Evolutionary conservation across 2,113 vertebrate species (phyloP).

Genomic region (Phyllostomus hastatus): DNA sequence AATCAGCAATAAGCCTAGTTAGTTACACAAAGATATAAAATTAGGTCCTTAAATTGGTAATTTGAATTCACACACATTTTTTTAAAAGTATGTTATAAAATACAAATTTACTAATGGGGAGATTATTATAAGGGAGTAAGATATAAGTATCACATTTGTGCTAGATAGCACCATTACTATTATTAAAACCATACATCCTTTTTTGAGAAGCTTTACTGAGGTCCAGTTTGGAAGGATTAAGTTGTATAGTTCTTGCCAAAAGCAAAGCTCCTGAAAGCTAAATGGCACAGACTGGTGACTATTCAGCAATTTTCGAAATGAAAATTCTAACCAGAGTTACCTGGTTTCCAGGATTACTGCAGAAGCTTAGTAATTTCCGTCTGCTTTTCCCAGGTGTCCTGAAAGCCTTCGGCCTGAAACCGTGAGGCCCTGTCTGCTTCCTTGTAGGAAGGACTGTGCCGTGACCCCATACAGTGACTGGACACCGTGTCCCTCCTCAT

Average conservation of each 20-base stretch:
- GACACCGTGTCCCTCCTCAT: conserved; percentile 88
- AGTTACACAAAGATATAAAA: neutral
- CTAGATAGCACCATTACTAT: neutral
- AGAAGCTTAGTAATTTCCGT: neutral
- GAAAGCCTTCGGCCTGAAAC: conserved; percentile 94
- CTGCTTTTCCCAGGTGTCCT: conserved; percentile 86
- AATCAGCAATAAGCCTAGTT: neutral
- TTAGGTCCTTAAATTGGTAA: neutral
- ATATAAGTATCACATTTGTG: neutral
- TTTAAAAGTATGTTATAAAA: neutral
- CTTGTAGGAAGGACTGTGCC: conserved; percentile 95
- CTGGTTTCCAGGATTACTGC: neutral
- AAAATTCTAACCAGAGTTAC: neutral
- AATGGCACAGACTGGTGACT: neutral
- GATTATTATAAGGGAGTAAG: neutral
- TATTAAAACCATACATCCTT: neutral
- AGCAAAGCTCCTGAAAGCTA: neutral
- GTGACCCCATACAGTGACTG: conserved; percentile 94
- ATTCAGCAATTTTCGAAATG: neutral
- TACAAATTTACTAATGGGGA: neutral
- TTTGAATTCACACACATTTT: neutral
- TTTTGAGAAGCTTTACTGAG: neutral
- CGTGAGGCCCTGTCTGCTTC: conserved; percentile 90
- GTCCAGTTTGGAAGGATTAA: neutral
- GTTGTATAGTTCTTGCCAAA: neutral